Evolutionary conservation across 2,797 vertebrate species (phyloP).

Genomic region (Falco columbarius): DNA sequence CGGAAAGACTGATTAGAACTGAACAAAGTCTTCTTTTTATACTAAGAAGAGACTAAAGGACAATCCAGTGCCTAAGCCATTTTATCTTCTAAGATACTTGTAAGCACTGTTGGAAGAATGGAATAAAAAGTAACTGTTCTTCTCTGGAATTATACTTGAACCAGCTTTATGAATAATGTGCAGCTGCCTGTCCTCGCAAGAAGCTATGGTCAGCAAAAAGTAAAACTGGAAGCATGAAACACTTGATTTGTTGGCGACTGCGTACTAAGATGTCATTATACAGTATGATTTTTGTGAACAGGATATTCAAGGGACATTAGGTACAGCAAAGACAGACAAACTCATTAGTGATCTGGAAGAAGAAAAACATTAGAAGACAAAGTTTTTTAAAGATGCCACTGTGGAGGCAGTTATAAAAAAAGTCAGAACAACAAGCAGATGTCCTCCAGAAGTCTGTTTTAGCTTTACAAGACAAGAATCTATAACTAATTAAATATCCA

Average conservation of each 20-base stretch:
- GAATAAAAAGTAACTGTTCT: background rate
- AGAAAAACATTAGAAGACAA: background rate
- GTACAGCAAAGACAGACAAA: background rate
- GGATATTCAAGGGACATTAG: background rate
- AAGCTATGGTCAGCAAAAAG: background rate
- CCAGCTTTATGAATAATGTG: background rate
- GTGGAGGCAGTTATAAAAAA: background rate
- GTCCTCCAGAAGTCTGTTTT: background rate
- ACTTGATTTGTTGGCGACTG: background rate
- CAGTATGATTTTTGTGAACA: background rate
- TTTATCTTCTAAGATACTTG: background rate
- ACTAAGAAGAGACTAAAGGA: background rate
- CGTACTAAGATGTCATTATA: background rate
- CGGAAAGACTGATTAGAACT: background rate
- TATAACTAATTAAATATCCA: background rate
- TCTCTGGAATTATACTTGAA: background rate
- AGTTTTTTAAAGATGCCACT: background rate
- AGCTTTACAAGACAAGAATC: background rate
- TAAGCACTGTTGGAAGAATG: background rate
- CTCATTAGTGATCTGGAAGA: background rate
- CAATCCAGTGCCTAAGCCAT: background rate
- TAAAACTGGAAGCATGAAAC: background rate
- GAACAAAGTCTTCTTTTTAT: background rate
- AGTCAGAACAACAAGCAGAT: background rate
- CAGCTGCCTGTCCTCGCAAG: background rate